Percentiles rank a stretch among this genome's conserved stretches.
Conservation (phyloP, 2,113 vertebrate genomes). For the Mustela lutreola region DNA sequence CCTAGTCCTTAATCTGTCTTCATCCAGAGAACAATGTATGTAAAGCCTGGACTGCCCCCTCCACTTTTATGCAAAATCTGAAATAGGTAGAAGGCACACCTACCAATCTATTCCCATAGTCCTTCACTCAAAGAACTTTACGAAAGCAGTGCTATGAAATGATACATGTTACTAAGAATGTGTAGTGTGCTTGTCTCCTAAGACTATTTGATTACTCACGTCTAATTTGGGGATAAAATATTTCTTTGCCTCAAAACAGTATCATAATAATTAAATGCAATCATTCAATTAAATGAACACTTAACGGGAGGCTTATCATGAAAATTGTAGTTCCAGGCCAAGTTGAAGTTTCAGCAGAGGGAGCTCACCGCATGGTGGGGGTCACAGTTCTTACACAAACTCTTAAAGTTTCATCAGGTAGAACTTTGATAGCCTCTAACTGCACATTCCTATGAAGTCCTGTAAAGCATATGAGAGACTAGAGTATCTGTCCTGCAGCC, state of each 20-base stretch:
- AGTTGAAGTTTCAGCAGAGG: neutral
- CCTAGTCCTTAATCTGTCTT: neutral
- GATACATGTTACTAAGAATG: neutral
- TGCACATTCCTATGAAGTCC: neutral
- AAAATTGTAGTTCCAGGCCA: neutral
- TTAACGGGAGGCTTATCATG: neutral
- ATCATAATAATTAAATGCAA: neutral
- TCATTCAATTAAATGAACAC: constrained; percentile 15
- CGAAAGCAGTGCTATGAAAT: neutral
- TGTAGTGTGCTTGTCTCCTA: neutral
- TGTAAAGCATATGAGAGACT: neutral
- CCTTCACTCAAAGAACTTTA: neutral
- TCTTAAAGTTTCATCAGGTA: neutral
- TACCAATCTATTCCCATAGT: neutral
- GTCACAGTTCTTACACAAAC: neutral
- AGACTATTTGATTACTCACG: neutral
- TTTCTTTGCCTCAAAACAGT: neutral
- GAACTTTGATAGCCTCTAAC: neutral
- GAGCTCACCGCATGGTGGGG: neutral
- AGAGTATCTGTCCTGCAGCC: neutral
- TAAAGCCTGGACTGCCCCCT: neutral
- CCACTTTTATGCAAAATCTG: neutral
- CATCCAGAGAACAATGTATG: neutral
- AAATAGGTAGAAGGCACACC: neutral
- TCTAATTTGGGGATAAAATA: neutral